Conservation (phyloP, 2,888 invertebrate genomes). For the Piscicola geometra region DNA sequence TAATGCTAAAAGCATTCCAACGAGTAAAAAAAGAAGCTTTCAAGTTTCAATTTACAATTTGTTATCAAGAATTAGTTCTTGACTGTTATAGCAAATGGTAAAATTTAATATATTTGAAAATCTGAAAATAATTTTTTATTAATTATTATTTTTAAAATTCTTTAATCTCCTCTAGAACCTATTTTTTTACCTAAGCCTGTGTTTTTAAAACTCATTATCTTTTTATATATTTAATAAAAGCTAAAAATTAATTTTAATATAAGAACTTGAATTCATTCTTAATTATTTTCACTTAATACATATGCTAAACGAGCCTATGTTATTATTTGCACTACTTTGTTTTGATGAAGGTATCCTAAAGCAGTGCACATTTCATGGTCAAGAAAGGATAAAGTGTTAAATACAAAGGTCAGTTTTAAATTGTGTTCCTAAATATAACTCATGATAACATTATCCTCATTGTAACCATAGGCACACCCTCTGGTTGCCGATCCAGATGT, state of each 20-base stretch:
- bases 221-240: too few species aligned
- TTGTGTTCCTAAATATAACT: background rate
- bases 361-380: constrained; percentile 87
- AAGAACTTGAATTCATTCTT: too few species aligned
- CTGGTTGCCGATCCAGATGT: constrained; percentile 92
- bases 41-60: constrained; percentile 93
- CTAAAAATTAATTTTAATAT: too few species aligned
- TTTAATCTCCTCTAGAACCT: background rate
- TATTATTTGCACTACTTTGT: too few species aligned
- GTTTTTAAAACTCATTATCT: too few species aligned
- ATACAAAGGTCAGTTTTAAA: constrained; percentile 50
- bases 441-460: background rate
- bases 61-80: constrained; percentile 84
- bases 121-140: background rate
- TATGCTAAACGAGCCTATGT: too few species aligned
- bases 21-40: constrained; percentile 95
- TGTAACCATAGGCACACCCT: constrained; percentile 67
- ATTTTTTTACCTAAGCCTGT: background rate
- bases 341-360: constrained; percentile 72
- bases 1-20: constrained; percentile 87
- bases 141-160: background rate
- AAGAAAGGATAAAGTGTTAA: constrained; percentile 71
- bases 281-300: too few species aligned
- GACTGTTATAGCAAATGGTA: constrained; percentile 92
- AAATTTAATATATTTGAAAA: background rate